Evolutionary conservation across 2,797 vertebrate genomes (phyloP), one percentile per base, ranked within the genome.

Genomic region (Enteromius viviparus): DNA sequence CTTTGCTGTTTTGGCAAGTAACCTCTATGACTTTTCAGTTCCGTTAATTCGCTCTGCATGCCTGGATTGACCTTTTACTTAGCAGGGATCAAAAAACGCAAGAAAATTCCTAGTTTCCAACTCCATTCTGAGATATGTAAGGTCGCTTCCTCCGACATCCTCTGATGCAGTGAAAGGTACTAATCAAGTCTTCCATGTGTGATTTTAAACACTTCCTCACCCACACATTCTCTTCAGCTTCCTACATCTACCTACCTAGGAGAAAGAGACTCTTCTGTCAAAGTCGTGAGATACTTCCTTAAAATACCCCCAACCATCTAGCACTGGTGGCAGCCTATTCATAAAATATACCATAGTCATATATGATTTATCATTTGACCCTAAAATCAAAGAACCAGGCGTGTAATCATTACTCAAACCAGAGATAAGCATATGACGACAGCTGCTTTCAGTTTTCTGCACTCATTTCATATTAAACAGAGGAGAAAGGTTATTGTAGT

Each of bases 121-220:
- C 84, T 85, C 55, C 77, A 76, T 81, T 85, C 78, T 55, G 47
- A 82, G 69, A 84, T 82, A 88, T 74, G 82, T 70, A 75, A 87
- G 75, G 79, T 74, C 82, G 72, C 85, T 85, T 74, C 79, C 64
- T 79, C 77, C 64, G 64, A 85, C 79, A 72, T 81, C 69, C 79
- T 84, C 79, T 69, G 82, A 80, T 84, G 58, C 76, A 77, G 60
- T 74, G 85, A 85, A 87, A 88, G 75, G 84, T 78, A 85, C 45
- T 88, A 88, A 87, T 88, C 87, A 84, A 85, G 76, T 78, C 26
- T 81, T 82, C 78, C 76, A 80, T 84, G 85, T 83, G 86, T 88
- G 87, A 88, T 85, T 88, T 88, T 85, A 88, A 88, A 88, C 87
- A 87, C 84, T 87, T 88, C 78, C 76, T 84, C 87, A 78, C 87